A percentile compares a stretch with the other conserved stretches of the same genome.
phyloP scores from a whole-genome alignment of 1,140 invertebrate genomes.

The Helicoverpa armigera region DNA sequence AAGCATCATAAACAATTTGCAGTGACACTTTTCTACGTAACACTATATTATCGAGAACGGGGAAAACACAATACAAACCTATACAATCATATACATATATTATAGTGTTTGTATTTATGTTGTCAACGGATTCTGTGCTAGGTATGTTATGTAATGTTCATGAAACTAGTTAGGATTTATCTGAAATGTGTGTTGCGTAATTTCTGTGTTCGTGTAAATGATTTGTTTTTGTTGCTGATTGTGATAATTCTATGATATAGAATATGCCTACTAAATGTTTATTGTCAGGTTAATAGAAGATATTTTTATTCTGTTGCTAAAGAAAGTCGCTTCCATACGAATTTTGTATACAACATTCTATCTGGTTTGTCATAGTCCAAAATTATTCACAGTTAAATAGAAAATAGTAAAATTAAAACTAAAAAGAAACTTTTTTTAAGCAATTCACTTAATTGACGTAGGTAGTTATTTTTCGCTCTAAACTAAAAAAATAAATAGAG shows the following conservation, averaged over 20 bases:
- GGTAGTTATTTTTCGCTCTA: too few relatives aligned
- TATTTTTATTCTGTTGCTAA: too few relatives aligned
- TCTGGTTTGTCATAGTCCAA: too few relatives aligned
- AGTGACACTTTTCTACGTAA: constrained; percentile 32
- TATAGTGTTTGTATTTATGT: not conserved
- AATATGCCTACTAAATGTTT: not conserved
- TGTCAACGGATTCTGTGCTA: not conserved
- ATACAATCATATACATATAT: not conserved
- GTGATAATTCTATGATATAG: not conserved
- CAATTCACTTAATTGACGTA: too few relatives aligned
- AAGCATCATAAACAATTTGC: constrained; percentile 20
- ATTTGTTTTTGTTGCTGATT: not conserved
- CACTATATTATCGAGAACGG: not conserved
- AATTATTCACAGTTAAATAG: too few relatives aligned
- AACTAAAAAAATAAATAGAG: too few relatives aligned
- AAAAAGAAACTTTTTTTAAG: too few relatives aligned
- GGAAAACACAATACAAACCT: not conserved
- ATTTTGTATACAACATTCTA: too few relatives aligned
- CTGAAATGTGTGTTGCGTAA: not conserved
- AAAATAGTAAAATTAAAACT: too few relatives aligned
- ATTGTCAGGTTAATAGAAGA: too few relatives aligned
- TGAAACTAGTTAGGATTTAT: not conserved
- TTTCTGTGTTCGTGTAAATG: not conserved
- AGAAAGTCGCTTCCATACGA: too few relatives aligned
- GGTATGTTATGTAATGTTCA: not conserved